Conservation (phyloP, 2,797 vertebrate species). For the Lithobates pipiens region DNA sequence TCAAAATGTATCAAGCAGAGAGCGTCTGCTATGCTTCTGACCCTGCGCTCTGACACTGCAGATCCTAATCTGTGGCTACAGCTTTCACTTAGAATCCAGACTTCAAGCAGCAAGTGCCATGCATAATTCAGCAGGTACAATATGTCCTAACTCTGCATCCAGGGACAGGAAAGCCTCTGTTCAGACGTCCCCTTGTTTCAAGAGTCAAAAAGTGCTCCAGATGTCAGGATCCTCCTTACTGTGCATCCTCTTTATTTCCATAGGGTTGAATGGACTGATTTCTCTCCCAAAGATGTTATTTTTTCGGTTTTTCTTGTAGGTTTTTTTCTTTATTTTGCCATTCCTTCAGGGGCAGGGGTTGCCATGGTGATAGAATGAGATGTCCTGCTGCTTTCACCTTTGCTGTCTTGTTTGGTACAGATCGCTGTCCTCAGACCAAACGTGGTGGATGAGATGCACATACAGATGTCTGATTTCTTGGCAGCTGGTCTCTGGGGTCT, state of each 20-base stretch:
- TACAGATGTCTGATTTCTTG: conserved; percentile 86
- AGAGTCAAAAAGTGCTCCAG: conserved; percentile 78
- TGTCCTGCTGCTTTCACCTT: conserved; percentile 86
- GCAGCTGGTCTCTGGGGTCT: conserved; percentile 76
- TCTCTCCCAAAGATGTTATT: conserved; percentile 66
- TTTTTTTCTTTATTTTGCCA: conserved; percentile 71
- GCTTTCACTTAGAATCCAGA: conserved; percentile 82
- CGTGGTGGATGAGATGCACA: conserved; percentile 76
- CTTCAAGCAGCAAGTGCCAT: conserved; percentile 77
- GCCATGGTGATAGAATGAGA: conserved; percentile 87
- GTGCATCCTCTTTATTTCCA: conserved; percentile 68
- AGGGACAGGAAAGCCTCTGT: conserved; percentile 65
- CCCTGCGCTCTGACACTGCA: conserved; percentile 72
- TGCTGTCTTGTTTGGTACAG: conserved; percentile 81
- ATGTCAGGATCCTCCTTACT: conserved; percentile 74
- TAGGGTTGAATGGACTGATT: conserved; percentile 65
- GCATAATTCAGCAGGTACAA: conserved; percentile 90
- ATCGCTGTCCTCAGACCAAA: conserved; percentile 76
- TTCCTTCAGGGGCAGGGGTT: conserved; percentile 80
- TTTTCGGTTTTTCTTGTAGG: conserved; percentile 68
- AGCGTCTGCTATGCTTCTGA: conserved; percentile 70
- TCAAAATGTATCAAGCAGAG: conserved; percentile 81
- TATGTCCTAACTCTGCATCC: conserved; percentile 77
- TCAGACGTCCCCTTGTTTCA: conserved; percentile 73
- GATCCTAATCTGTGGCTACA: conserved; percentile 85